Conservation (phyloP, 2,888 invertebrate genomes). For the Erynnis tages region DNA sequence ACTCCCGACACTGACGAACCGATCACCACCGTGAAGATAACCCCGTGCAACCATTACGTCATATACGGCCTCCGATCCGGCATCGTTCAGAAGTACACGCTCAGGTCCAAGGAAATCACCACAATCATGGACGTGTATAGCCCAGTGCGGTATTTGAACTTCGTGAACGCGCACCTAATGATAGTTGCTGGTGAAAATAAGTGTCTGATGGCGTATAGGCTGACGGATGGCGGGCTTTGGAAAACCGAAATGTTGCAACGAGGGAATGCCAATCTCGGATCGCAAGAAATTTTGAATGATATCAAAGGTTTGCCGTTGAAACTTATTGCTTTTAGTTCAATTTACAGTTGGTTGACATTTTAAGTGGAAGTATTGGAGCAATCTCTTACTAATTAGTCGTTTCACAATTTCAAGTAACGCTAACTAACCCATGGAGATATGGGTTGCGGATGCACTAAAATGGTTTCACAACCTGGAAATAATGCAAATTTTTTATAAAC, state of each 20-base stretch:
- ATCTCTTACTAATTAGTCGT: too few species aligned
- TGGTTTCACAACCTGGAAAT: too few species aligned
- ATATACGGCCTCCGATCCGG: conserved; percentile 73
- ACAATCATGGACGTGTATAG: conserved; percentile 67
- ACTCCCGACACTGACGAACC: conserved; percentile 61
- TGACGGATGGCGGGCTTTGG: conserved; percentile 51
- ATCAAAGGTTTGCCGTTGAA: too few species aligned
- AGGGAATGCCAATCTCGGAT: conserved; percentile 64
- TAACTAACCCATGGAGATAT: too few species aligned
- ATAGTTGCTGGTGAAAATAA: conserved; percentile 67
- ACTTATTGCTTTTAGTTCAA: too few species aligned
- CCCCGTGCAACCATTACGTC: conserved; percentile 74
- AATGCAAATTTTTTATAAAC: too few species aligned
- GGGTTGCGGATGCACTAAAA: too few species aligned
- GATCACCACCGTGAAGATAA: conserved; percentile 71
- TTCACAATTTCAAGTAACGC: too few species aligned
- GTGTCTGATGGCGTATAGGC: conserved; percentile 65
- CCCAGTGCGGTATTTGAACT: conserved; percentile 64
- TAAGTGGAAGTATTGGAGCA: too few species aligned
- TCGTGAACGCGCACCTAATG: conserved; percentile 54
- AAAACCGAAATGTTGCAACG: conserved; percentile 64
- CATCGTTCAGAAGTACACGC: conserved; percentile 62
- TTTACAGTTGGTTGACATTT: too few species aligned
- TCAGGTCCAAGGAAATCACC: conserved; percentile 54
- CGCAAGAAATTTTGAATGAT: conserved; percentile 72